phyloP scores from a whole-genome alignment of 2,113 vertebrate genomes.

The Emydura subglobosa region DNA sequence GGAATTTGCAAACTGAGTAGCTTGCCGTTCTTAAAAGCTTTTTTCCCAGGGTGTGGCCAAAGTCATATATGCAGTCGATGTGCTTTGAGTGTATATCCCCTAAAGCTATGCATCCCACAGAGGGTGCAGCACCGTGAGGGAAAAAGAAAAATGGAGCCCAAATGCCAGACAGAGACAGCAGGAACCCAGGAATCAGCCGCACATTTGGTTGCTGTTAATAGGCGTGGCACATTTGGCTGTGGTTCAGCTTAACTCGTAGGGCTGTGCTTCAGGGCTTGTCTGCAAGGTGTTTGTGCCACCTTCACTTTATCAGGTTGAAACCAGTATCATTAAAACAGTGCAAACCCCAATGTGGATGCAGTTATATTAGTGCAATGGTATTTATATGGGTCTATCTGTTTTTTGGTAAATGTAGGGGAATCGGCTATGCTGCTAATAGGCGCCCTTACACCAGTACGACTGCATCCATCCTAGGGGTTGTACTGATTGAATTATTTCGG shows the following conservation, averaged over 20 bases:
- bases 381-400: fast-evolving
- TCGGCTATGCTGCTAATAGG: fast-evolving
- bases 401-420: neutral
- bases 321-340: neutral
- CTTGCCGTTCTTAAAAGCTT: neutral
- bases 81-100: fast-evolving
- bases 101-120: neutral
- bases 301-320: neutral
- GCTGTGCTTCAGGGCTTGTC: fast-evolving
- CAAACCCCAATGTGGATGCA: fast-evolving
- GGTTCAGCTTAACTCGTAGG: fast-evolving
- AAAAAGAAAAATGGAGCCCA: neutral
- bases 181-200: neutral
- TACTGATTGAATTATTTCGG: neutral
- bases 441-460: neutral
- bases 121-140: neutral
- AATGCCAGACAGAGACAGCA: neutral
- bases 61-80: neutral
- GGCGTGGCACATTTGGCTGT: fast-evolving
- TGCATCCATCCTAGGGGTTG: neutral
- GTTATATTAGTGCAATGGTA: neutral
- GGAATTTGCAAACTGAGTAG: neutral
- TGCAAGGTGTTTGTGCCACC: fast-evolving
- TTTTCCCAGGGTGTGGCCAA: neutral
- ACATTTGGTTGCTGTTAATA: fast-evolving